Evolutionary conservation across 2,113 vertebrate genomes (phyloP), one percentile per base, ranked within the genome.

Genomic region (Serilophus lunatus): DNA sequence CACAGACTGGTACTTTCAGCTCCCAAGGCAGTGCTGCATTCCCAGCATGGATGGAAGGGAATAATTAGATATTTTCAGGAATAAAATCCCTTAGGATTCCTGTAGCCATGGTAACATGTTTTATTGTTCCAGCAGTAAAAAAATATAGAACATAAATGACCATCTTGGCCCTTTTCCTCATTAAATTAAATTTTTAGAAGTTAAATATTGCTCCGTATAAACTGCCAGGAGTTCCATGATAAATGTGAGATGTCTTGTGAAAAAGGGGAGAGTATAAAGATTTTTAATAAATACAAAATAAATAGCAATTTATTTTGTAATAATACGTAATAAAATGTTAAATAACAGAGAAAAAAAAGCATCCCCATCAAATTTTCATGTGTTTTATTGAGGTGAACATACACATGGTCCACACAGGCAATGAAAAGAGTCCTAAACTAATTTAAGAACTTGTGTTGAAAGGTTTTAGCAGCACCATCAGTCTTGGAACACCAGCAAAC

Each of bases 351-450:
- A 63, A 61, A 63, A 8, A 72, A 68, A 49, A 91, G 63, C 82
- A 92, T 70, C 64, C 65, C 87, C 63, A 86, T 82, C 22, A 90
- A 93, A 59, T 96, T 93, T 97, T 97, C 92, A 97, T 70, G 86
- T 91, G 95, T 97, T 97, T 98, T 98, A 98, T 98, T 97, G 95
- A 93, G 94, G 93, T 97, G 95, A 97, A 97, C 94, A 86, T 96
- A 98, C 95, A 97, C 96, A 78, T 97, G 91, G 90, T 92, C 95
- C 96, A 97, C 93, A 96, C 75, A 97, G 72, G 92, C 94, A 88
- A 96, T 91, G 83, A 97, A 97, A 98, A 97, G 40, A 97, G 92
- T 97, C 96, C 90, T 95, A 97, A 98, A 98, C 98, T 98, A 98
- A 98, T 92, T 98, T 98, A 98, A 98, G 95, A 98, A 97, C 91